Evolutionary conservation across 2,888 invertebrate genomes (phyloP), one percentile per base, ranked within the genome.

Genomic region (Tyria jacobaeae): DNA sequence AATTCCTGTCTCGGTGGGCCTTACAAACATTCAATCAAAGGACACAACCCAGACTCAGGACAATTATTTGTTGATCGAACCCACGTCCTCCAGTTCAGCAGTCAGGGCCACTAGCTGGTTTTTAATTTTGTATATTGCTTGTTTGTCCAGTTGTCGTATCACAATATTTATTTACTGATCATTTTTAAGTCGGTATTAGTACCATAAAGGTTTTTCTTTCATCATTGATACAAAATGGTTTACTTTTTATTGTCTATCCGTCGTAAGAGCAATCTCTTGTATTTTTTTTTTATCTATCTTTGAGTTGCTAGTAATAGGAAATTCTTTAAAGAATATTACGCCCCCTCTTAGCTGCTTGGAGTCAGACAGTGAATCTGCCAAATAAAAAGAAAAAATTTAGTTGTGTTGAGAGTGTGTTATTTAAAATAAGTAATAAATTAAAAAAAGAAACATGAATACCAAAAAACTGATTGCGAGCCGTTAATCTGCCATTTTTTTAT

Each of bases 281-380:
- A 60, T 7, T 55, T 51, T 52, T 9, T 14, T 49, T 39, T 41
- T 10, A 31, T 54, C 9, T 1, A 60, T 21, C 34, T 60, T 60
- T 5, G 49, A 7, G 14, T 25, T 41, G 9, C 21, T n/a, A n/a
- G 31, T 41, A 1, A 39, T 2, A 5, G 60, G 60, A 10, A 54
- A n/a, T 48, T 48, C 49, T 3, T 49, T 50, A 1, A 54, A 10
- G 39, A 76, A 72, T 54, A 72, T 62, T 24, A 75, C 76, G 31
- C 79, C 71, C 2, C 74, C 50, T 24, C 53, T 39, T n/a, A 53
- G 25, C 7, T 53, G 53, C 12, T 53, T 53, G 27, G 39, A 27
- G 25, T 53, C 53, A 1, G 53, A n/a, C 25, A 53, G 53, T 27
- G 53, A 41, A 17, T 39, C 53, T 53, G 14, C 9, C 12, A 53